Evolutionary conservation across 2,888 invertebrate species (phyloP).

Genomic region (Apamea sordens): DNA sequence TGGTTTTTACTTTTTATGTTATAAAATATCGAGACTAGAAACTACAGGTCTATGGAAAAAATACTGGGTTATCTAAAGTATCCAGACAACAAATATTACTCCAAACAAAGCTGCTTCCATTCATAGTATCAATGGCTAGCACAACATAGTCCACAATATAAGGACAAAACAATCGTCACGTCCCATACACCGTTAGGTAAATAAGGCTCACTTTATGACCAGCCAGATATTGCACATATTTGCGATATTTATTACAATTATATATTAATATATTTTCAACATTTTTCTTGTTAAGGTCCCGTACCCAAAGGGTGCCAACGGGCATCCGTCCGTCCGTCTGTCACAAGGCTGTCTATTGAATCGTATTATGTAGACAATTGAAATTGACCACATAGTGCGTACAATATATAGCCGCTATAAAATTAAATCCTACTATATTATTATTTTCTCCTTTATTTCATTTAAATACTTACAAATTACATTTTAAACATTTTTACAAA

Average conservation of each 20-base stretch:
- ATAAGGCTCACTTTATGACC: slow-evolving; percentile 66
- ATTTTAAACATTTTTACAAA: too few species aligned
- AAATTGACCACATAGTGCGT: too few species aligned
- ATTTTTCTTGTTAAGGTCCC: neutral
- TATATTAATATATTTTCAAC: too few species aligned
- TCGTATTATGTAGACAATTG: too few species aligned
- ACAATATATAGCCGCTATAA: too few species aligned
- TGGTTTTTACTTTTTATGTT: slow-evolving; percentile 2
- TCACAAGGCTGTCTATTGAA: too few species aligned
- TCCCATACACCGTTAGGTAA: slow-evolving; percentile 72
- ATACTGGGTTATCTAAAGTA: neutral
- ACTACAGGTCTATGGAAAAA: neutral
- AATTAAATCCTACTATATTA: too few species aligned
- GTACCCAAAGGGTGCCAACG: too few species aligned
- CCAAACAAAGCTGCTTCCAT: slow-evolving; percentile 24
- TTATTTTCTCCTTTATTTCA: too few species aligned
- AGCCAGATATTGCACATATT: slow-evolving; percentile 46
- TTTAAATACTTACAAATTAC: too few species aligned
- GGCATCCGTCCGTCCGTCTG: too few species aligned
- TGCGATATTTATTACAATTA: slow-evolving; percentile 23
- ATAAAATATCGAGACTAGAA: neutral
- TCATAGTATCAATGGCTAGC: slow-evolving; percentile 30
- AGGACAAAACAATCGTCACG: slow-evolving; percentile 73
- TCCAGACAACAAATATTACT: neutral
- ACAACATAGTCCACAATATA: slow-evolving; percentile 9